Evolutionary conservation across 2,888 invertebrate genomes (phyloP).

Genomic region (Ophion slaviceki): DNA sequence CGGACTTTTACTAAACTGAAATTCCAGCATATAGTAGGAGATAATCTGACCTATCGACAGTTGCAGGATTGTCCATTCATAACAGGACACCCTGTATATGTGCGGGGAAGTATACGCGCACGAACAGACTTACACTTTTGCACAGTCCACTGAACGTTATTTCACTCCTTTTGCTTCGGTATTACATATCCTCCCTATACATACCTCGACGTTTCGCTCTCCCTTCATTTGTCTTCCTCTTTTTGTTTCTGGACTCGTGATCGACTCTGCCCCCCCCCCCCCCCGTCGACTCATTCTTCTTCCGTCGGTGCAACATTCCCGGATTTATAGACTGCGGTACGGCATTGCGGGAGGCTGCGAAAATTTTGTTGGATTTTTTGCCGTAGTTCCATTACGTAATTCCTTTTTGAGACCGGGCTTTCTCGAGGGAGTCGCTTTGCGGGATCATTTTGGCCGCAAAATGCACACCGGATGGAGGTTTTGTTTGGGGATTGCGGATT

Average conservation of each 20-base stretch:
- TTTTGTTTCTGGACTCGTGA: conserved; percentile 13
- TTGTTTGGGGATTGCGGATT: too few species aligned
- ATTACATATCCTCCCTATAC: conserved; percentile 23
- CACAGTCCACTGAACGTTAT: conserved; percentile 44
- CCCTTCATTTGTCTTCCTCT: conserved; percentile 31
- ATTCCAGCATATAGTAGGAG: too few species aligned
- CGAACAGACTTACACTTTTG: conserved; percentile 1
- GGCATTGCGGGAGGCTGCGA: not conserved
- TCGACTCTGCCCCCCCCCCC: conserved; percentile 13
- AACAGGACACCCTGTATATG: not conserved
- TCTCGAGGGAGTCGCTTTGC: not conserved
- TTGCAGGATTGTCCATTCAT: too few species aligned
- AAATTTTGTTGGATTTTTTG: not conserved
- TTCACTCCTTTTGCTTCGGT: conserved; percentile 17
- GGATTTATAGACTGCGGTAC: not conserved
- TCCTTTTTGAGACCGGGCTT: not conserved
- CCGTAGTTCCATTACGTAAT: not conserved
- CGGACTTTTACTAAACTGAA: too few species aligned
- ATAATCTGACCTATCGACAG: too few species aligned
- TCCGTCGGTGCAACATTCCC: conserved; percentile 8
- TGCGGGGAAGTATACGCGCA: not conserved
- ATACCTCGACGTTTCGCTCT: conserved; percentile 43
- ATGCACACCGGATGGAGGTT: too few species aligned
- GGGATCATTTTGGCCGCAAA: not conserved
- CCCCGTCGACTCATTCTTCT: not conserved